phyloP scores from a whole-genome alignment of 2,888 invertebrate genomes.

The Caenorhabditis angaria region DNA sequence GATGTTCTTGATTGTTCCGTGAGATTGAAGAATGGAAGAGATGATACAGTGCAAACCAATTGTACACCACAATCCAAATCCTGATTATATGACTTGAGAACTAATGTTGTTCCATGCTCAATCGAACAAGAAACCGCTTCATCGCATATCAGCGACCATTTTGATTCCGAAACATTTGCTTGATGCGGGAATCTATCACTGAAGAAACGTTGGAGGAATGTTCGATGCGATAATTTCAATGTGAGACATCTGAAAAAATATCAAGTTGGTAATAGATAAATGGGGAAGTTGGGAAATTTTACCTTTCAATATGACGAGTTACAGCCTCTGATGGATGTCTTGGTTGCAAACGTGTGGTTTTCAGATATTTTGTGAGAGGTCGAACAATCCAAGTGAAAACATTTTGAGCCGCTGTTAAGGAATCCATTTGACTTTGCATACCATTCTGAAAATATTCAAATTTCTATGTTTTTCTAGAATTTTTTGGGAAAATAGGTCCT shows the following conservation, averaged over 20 bases:
- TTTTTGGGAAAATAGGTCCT: too few species aligned
- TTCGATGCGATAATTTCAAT: slow-evolving; percentile 90
- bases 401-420: slow-evolving; percentile 94
- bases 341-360: slow-evolving; percentile 94
- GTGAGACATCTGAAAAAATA: slow-evolving; percentile 81
- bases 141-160: slow-evolving; percentile 79
- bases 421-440: slow-evolving; percentile 86
- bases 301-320: slow-evolving; percentile 55
- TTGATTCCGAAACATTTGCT: slow-evolving; percentile 76
- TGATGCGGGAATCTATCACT: slow-evolving; percentile 68
- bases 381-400: slow-evolving; percentile 96
- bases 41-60: slow-evolving; percentile 85
- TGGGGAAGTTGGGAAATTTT: not conserved
- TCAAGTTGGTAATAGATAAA: too few species aligned
- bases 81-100: slow-evolving; percentile 78
- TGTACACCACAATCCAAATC: slow-evolving; percentile 85
- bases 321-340: slow-evolving; percentile 87
- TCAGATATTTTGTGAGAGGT: slow-evolving; percentile 91
- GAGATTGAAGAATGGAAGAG: slow-evolving; percentile 90
- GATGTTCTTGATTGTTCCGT: slow-evolving; percentile 80
- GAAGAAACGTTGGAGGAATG: slow-evolving; percentile 93
- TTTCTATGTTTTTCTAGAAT: too few species aligned
- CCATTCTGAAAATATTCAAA: slow-evolving; percentile 27
- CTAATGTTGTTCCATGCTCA: slow-evolving; percentile 85
- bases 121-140: slow-evolving; percentile 82